Evolutionary conservation across 2,888 invertebrate species (phyloP).

Genomic region (Calliphora vomitoria): DNA sequence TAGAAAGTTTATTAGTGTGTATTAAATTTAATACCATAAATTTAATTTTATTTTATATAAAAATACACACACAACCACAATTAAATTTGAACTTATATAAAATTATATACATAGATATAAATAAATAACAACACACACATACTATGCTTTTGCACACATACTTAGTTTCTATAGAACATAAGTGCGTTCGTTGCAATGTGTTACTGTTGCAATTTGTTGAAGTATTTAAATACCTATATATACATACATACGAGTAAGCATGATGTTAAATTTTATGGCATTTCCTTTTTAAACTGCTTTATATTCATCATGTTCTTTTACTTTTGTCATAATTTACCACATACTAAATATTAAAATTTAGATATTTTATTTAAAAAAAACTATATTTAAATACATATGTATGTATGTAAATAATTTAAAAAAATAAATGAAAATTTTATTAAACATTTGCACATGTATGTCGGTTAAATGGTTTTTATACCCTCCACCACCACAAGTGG

Average conservation of each 20-base stretch:
- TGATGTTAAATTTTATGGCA: neutral
- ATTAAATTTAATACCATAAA: constrained; percentile 61
- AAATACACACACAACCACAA: constrained; percentile 5
- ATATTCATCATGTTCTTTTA: constrained; percentile 30
- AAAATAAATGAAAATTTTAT: no score
- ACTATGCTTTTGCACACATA: no score
- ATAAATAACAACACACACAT: no score
- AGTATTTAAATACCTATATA: no score
- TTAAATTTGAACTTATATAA: neutral
- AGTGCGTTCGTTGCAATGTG: constrained; percentile 24
- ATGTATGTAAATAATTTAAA: no score
- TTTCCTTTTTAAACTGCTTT: constrained; percentile 34
- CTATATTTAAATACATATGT: no score
- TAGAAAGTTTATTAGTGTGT: constrained; percentile 45
- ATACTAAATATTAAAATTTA: constrained; percentile 23
- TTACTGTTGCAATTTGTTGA: constrained; percentile 17
- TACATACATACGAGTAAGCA: no score
- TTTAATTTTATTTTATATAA: constrained; percentile 49
- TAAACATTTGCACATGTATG: no score
- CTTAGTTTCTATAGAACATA: neutral
- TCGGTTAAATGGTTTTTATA: no score
- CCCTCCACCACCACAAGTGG: no score
- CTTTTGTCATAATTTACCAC: constrained; percentile 46
- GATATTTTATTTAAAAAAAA: neutral
- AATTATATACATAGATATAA: neutral